Evolutionary conservation across 2,888 invertebrate genomes (phyloP), one percentile per base, ranked within the genome.

Genomic region (Meghimatium bilineatum): DNA sequence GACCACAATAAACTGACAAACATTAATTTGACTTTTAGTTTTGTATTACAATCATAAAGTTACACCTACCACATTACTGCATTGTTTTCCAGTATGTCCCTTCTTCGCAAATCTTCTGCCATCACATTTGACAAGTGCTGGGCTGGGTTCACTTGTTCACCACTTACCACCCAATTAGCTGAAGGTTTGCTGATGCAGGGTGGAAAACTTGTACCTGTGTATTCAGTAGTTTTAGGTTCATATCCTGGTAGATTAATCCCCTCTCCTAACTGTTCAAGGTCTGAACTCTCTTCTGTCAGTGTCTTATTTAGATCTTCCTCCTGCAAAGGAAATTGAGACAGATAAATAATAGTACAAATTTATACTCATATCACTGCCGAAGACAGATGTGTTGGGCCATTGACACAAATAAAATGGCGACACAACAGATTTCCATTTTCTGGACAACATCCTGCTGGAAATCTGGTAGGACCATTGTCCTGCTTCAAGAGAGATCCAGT

Each of bases 241-340:
- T 91, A 90, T 34, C 93, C 93, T 36, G 92, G 93, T n/a, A 92
- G 85, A 44, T 89, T 86, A 12, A 92, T 86, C 14, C 90, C 92
- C 60, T 90, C 88, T 6, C 90, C 91, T 80, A 88, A 86, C 84
- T 90, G 88, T n/a, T 88, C 90, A 71, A 90, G 88, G 17, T 89
- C 90, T 56, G 87, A 56, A 83, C 85, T 49, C 81, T 83, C 79
- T 82, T 89, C 80, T 82, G 89, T 71, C 20, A 88, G 85, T n/a
- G 85, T 87, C 66, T 86, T 87, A 81, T 88, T 87, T 17, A 82
- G 82, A 49, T 66, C 76, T 17, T 60, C 69, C 56, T 66, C 66
- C 66, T 66, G 66, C 2, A 17, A 14, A 10, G 14, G 32, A 66
- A 66, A 66, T 32, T 32, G 1, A 14, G 3, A 14, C 12, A 12